Conservation (phyloP, 2,113 vertebrate genomes). For the Macheiramphus alcinus region DNA sequence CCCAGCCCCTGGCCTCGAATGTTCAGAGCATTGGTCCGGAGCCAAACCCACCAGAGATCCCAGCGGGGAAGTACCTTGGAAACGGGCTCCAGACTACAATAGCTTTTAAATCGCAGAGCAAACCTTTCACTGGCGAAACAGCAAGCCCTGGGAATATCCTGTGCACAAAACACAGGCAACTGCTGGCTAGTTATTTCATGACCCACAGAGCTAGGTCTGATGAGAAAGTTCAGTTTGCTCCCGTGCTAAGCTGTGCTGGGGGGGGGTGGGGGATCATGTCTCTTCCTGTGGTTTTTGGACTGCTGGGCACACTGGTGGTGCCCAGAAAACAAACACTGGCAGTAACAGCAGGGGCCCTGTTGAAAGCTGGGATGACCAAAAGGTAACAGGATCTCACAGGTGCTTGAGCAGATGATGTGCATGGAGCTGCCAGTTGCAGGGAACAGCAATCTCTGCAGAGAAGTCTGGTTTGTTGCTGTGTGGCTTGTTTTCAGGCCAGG, state of each 20-base stretch:
- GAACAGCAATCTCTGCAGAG: not conserved
- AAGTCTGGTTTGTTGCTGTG: accelerated
- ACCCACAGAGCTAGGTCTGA: not conserved
- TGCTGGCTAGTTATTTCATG: not conserved
- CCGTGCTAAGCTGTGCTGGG: not conserved
- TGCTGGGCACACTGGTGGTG: not conserved
- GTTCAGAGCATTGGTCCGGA: accelerated
- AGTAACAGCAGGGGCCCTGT: not conserved
- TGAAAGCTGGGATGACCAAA: not conserved
- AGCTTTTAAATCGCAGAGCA: conserved; percentile 20
- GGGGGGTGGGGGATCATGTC: accelerated
- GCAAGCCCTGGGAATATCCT: conserved; percentile 59
- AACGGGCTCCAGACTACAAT: conserved; percentile 56
- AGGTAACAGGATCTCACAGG: not conserved
- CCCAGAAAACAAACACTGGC: not conserved
- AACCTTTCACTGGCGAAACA: not conserved
- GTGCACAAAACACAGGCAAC: conserved; percentile 19
- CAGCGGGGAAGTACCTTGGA: conserved; percentile 61
- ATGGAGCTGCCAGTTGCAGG: not conserved
- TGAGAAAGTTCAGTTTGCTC: conserved; percentile 31
- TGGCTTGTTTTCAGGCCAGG: not conserved
- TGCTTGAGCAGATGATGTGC: not conserved
- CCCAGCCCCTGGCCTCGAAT: not conserved
- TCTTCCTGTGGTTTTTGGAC: not conserved
- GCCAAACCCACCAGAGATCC: conserved; percentile 48